Evolutionary conservation across 2,888 invertebrate species (phyloP).

Genomic region (Thymelicus lineola): DNA sequence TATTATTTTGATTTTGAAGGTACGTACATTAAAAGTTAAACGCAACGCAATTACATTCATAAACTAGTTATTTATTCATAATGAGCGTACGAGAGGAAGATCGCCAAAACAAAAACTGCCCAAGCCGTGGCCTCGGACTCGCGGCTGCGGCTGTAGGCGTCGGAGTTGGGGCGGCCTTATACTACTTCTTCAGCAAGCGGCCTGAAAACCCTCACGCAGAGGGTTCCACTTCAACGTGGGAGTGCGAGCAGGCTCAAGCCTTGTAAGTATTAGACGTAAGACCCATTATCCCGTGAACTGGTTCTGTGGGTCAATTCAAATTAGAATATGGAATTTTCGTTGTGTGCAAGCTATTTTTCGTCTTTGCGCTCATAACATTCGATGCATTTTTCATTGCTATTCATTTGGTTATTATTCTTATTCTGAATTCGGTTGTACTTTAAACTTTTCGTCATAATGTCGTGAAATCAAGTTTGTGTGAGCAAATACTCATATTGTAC

Average conservation of each 20-base stretch:
- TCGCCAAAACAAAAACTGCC: conserved; percentile 60
- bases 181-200: conserved; percentile 73
- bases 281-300: background rate
- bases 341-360: background rate
- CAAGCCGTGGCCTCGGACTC: conserved; percentile 70
- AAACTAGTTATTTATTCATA: conserved; percentile 24
- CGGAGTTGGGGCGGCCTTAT: conserved; percentile 76
- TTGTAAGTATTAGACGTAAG: conserved; percentile 44
- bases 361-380: background rate
- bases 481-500: background rate
- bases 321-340: conserved; percentile 1
- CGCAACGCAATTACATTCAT: conserved; percentile 21
- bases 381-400: background rate
- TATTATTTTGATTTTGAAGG: conserved; percentile 36
- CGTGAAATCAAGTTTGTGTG: background rate
- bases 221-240: conserved; percentile 67
- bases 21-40: conserved; percentile 35
- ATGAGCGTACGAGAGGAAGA: conserved; percentile 73
- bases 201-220: conserved; percentile 61
- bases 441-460: conserved; percentile 1
- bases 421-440: background rate
- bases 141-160: conserved; percentile 76
- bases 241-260: conserved; percentile 51
- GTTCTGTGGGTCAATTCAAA: background rate
- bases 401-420: background rate